Base-by-base conservation (phyloP, 2,888 invertebrate species). In the Craniophora ligustri region DNA sequence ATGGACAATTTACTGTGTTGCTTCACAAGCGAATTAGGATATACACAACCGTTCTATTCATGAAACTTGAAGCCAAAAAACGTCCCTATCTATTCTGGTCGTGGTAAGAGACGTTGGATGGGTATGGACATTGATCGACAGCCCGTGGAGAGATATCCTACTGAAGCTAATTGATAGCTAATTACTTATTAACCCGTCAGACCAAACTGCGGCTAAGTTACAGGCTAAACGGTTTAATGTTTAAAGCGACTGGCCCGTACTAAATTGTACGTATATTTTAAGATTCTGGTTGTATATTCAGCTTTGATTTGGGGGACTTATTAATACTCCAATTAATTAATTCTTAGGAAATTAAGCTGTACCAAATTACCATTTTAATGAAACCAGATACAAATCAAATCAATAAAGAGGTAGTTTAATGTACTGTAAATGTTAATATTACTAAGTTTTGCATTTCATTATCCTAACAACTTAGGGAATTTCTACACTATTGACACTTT, bases 161-260 rank as follows among this genome's bases (percentile, higher is more conserved):
- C 19, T 15, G 21, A 15, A 15, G 13, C 50, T 53, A 51, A 63
- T 53, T 66, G 61, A 67, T 42, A 49, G 54, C 42, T 30, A 1
- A 44, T 63, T 40, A 67, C 36, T 36, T 65, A 68, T 68, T 68
- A 55, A 68, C 28, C 15, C 14, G 54, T 50, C 61, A 2, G 61
- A 41, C 51, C 8, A 19, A 28, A 23, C 35, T 30, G 19, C 30
- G 21, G 30, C 42, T 49, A 49, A 36, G 3, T 32, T 34, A 15
- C 41, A 13, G 34, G 10, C 50, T 48, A 45, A 48, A 26, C 30
- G 39, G 1, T 23, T 34, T 4, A 45, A 47, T 44, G 8, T 21
- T 50, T 57, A 21, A 56, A 41, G 28, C 13, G n/a, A 5, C 2
- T 10, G 13, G 19, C 26, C n/a, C n/a, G n/a, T n/a, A n/a, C 45